Conservation (phyloP, 2,113 vertebrate species). For the Lichenostomus cassidix region DNA sequence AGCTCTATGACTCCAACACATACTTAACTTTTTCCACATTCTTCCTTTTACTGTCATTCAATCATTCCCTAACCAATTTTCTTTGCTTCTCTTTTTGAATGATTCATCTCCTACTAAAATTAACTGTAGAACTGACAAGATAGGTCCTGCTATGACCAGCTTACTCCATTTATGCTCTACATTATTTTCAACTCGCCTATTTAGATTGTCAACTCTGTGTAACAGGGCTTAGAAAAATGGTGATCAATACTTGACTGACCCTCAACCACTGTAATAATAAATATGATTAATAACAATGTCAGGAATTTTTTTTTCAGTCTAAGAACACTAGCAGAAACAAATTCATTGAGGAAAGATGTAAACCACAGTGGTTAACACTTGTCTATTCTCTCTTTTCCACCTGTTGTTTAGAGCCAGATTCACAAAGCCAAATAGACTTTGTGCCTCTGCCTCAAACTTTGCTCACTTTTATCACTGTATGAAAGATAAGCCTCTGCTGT, state of each 20-base stretch:
- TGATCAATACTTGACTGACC: conserved; percentile 14
- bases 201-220: not conserved
- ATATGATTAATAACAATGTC: not conserved
- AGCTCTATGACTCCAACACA: not conserved
- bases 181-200: not conserved
- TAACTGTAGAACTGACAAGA: not conserved
- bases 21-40: not conserved
- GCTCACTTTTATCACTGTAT: not conserved
- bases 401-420: conserved; percentile 16
- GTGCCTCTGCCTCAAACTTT: conserved; percentile 11
- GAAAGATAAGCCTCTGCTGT: conserved; percentile 42
- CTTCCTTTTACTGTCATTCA: not conserved
- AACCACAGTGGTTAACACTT: not conserved
- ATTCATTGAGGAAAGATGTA: not conserved
- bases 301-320: not conserved
- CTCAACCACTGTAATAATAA: not conserved
- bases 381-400: not conserved
- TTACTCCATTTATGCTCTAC: not conserved
- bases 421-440: conserved; percentile 1
- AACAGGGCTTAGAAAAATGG: not conserved
- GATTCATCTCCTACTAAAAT: not conserved
- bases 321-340: not conserved
- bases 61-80: not conserved
- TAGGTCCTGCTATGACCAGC: not conserved
- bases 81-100: not conserved